A percentile compares a stretch with the other conserved stretches of the same genome.
Evolutionary conservation across 1,140 invertebrate genomes (phyloP).

Genomic region (Bombus turneri): DNA sequence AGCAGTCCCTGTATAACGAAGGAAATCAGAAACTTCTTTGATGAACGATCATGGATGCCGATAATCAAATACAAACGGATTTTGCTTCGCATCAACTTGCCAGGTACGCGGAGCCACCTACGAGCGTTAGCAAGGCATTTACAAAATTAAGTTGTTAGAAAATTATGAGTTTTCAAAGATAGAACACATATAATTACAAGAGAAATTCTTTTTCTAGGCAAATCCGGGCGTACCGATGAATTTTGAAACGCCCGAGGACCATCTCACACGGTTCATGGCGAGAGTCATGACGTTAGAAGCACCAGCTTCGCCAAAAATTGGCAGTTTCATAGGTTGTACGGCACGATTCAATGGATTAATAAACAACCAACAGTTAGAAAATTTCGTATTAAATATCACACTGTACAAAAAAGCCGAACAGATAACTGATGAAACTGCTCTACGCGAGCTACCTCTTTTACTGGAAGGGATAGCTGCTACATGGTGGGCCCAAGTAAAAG

Average conservation of each 20-base stretch:
- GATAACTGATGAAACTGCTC: fast-evolving
- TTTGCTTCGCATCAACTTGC: too few species aligned
- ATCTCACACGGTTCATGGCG: fast-evolving
- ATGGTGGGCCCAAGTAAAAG: fast-evolving
- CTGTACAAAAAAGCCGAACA: fast-evolving
- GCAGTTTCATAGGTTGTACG: fast-evolving
- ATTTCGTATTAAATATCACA: fast-evolving
- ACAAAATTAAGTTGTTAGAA: too few species aligned
- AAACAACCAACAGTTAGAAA: fast-evolving
- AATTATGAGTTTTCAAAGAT: too few species aligned
- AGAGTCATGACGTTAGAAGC: fast-evolving
- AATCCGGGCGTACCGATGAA: fast-evolving
- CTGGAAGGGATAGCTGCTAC: fast-evolving
- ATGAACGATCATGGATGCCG: fast-evolving
- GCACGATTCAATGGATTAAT: fast-evolving
- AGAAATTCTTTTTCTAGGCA: fast-evolving
- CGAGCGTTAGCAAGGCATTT: fast-evolving
- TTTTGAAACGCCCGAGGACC: fast-evolving
- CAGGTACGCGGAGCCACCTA: fast-evolving
- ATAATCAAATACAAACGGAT: fast-evolving
- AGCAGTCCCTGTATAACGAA: too few species aligned
- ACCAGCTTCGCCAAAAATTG: fast-evolving
- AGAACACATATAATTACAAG: too few species aligned
- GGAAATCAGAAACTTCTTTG: fast-evolving
- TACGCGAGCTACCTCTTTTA: fast-evolving